A percentile compares a stretch with the other conserved stretches of the same genome.
These are phyloP conservation scores for Plectus sambesii DNA, from an alignment of 1,140 invertebrate genomes.

Conservation along the genomic window DNA sequence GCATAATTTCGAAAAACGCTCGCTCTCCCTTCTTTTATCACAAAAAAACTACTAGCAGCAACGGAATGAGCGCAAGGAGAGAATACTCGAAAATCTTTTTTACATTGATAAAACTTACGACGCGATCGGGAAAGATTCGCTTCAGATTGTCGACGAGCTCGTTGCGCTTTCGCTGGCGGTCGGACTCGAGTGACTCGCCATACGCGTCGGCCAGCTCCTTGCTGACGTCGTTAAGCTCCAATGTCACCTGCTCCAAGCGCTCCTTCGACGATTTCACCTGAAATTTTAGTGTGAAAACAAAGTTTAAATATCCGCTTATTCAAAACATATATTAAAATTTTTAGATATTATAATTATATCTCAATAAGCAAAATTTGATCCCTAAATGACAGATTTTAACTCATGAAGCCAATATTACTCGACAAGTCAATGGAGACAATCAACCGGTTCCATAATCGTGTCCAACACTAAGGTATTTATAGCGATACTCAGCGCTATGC, in stretches of 20 bases:
- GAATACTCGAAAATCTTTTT: not conserved
- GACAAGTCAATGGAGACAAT: too few relatives aligned
- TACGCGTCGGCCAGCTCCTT: conserved; percentile 89
- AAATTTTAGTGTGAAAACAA: conserved; percentile 20
- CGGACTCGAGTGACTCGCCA: conserved; percentile 91
- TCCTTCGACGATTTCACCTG: conserved; percentile 78
- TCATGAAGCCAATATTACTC: too few relatives aligned
- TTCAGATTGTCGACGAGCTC: conserved; percentile 98
- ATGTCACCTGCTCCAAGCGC: conserved; percentile 60
- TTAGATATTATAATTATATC: conserved; percentile 85
- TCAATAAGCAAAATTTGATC: too few relatives aligned
- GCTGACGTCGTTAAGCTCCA: conserved; percentile 61
- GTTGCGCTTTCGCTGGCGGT: conserved; percentile 81
- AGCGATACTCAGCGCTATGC: too few relatives aligned
- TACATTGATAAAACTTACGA: conserved; percentile 54
- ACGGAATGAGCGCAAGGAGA: too few relatives aligned
- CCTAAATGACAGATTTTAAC: too few relatives aligned
- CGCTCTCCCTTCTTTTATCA: too few relatives aligned
- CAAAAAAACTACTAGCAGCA: too few relatives aligned
- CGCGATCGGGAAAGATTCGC: conserved; percentile 76
- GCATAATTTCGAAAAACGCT: too few relatives aligned
- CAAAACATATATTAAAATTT: too few relatives aligned
- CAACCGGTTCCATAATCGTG: too few relatives aligned
- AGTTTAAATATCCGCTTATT: too few relatives aligned
- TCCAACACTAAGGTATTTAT: conserved; percentile 92